Evolutionary conservation across 2,113 vertebrate species (phyloP).

Genomic region (Eurypyga helias): DNA sequence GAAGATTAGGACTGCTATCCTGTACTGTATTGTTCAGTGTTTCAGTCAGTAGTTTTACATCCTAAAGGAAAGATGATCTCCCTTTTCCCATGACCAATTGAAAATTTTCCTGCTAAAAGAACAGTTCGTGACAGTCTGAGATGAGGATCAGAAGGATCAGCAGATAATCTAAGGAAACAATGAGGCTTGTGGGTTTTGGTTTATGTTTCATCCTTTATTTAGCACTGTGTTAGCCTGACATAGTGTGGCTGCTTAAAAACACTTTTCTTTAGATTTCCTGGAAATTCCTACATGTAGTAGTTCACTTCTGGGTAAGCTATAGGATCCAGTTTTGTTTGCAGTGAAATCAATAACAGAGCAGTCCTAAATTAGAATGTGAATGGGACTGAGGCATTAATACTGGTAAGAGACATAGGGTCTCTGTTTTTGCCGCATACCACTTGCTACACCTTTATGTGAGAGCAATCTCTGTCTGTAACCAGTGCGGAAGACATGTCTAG

Average conservation of each 20-base stretch:
- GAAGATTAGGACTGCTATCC: neutral
- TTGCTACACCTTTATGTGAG: neutral
- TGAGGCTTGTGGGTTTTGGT: neutral
- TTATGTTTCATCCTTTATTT: conserved; percentile 12
- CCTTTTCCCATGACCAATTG: conserved; percentile 10
- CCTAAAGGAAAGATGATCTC: neutral
- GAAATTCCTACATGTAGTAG: neutral
- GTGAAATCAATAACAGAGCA: neutral
- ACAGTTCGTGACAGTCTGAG: neutral
- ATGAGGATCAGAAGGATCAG: conserved; percentile 6
- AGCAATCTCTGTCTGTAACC: neutral
- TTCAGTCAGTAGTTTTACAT: neutral
- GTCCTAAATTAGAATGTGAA: neutral
- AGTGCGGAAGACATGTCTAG: neutral
- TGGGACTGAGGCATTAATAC: neutral
- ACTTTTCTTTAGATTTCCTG: neutral
- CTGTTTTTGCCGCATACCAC: neutral
- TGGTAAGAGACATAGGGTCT: neutral
- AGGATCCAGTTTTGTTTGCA: neutral
- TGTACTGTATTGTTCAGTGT: neutral
- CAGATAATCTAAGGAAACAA: conserved; percentile 29
- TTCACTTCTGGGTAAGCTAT: neutral
- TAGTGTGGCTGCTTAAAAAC: neutral
- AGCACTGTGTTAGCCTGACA: neutral
- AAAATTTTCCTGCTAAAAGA: neutral